Conservation (phyloP, 2,113 vertebrate species). For the Gasterosteus nipponicus region DNA sequence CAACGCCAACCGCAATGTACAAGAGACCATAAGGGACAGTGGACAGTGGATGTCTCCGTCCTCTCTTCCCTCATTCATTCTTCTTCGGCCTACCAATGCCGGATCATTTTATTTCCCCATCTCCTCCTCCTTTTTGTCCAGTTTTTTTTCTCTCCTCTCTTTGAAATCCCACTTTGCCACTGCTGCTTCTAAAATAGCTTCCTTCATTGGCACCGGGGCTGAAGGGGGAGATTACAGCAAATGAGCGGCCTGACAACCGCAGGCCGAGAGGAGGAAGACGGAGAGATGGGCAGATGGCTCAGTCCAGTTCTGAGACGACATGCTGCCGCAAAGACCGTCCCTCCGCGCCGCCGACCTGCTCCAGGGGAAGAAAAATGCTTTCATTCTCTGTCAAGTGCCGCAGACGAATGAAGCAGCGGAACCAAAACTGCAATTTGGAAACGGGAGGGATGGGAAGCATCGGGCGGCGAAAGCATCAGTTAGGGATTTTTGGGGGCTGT, state of each 20-base stretch:
- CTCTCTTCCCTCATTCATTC: background rate
- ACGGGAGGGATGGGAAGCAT: constrained; percentile 55
- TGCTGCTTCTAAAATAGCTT: constrained; percentile 71
- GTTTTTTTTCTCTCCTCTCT: constrained; percentile 13
- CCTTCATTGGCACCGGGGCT: constrained; percentile 54
- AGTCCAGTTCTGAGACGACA: constrained; percentile 56
- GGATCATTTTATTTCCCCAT: constrained; percentile 12
- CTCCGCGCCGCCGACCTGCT: constrained; percentile 61
- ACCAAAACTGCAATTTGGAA: constrained; percentile 72
- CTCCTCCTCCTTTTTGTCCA: background rate
- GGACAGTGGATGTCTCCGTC: background rate
- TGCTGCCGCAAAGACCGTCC: constrained; percentile 56
- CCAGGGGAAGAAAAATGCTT: constrained; percentile 62
- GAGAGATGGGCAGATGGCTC: constrained; percentile 68
- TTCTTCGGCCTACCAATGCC: background rate
- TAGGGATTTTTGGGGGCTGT: constrained; percentile 51
- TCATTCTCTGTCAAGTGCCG: constrained; percentile 66
- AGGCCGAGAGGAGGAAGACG: constrained; percentile 57
- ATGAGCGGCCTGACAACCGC: constrained; percentile 73
- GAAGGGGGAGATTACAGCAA: constrained; percentile 68
- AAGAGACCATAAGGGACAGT: background rate
- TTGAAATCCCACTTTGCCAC: constrained; percentile 31
- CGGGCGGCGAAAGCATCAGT: constrained; percentile 55
- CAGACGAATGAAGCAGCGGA: constrained; percentile 60
- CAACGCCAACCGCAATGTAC: constrained; percentile 19